These are phyloP conservation scores for Zelleria hepariella DNA, from an alignment of 2,888 invertebrate species.

Conservation along the genomic window DNA sequence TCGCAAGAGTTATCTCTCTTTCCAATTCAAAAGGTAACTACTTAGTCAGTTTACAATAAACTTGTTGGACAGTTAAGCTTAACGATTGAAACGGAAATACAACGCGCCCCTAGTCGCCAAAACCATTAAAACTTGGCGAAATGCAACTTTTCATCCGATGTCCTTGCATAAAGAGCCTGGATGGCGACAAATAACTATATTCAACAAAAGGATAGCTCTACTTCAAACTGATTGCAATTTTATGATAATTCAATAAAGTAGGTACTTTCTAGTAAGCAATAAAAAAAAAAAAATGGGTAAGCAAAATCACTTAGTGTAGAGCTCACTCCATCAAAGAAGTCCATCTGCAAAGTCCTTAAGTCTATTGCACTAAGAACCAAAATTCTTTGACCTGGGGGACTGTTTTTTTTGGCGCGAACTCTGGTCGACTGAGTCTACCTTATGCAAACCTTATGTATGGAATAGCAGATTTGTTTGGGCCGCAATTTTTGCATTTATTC, in stretches of 20 bases:
- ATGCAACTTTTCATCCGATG: constrained; percentile 21
- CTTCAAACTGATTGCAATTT: neutral
- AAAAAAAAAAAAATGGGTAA: neutral
- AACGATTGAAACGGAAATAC: neutral
- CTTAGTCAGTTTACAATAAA: neutral
- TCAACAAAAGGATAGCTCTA: neutral
- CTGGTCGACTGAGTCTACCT: no score
- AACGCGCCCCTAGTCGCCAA: neutral
- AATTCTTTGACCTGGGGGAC: no score
- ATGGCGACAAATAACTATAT: neutral
- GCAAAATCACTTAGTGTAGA: no score
- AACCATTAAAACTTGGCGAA: constrained; percentile 5
- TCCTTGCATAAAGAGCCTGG: constrained; percentile 10
- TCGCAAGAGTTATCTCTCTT: neutral
- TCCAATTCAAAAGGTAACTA: neutral
- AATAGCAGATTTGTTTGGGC: no score
- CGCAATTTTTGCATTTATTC: no score
- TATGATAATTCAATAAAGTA: neutral
- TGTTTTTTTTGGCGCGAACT: no score
- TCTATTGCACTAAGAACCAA: no score
- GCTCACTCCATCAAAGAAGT: no score
- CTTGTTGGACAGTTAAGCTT: neutral
- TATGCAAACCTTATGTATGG: no score
- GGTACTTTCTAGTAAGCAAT: no score
- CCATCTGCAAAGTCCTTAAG: no score